These are phyloP conservation scores for Agrypnus murinus DNA, from an alignment of 2,888 invertebrate species.

Conservation along the genomic window DNA sequence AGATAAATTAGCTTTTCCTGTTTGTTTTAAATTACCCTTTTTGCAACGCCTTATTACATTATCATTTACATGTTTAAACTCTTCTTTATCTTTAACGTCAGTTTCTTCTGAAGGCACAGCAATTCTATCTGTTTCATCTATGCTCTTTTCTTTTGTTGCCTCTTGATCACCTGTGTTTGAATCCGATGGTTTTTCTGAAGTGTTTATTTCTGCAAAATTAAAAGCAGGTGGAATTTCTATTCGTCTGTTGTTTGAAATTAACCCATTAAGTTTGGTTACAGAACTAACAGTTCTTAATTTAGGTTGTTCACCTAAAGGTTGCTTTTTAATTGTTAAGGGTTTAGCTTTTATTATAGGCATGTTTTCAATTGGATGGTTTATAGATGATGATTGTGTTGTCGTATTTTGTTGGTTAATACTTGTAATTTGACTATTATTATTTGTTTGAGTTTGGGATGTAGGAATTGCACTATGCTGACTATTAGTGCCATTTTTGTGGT, in stretches of 20 bases:
- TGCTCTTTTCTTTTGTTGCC: constrained; percentile 63
- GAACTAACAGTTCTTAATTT: constrained; percentile 77
- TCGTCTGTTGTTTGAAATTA: constrained; percentile 81
- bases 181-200: constrained; percentile 62
- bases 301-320: constrained; percentile 86
- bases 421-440: constrained; percentile 34
- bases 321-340: constrained; percentile 88
- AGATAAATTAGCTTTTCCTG: constrained; percentile 82
- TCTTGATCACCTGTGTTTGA: constrained; percentile 39
- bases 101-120: constrained; percentile 65
- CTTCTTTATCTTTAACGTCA: constrained; percentile 63
- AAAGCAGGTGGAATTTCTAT: constrained; percentile 90
- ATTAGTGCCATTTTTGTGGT: constrained; percentile 13
- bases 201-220: constrained; percentile 80
- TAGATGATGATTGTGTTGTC: constrained; percentile 49
- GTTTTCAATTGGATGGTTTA: constrained; percentile 66
- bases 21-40: constrained; percentile 87
- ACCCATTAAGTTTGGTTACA: constrained; percentile 75
- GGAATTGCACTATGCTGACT: not conserved
- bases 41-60: constrained; percentile 80
- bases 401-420: constrained; percentile 34
- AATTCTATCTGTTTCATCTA: constrained; percentile 52
- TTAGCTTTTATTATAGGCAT: constrained; percentile 83
- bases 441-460: constrained; percentile 37
- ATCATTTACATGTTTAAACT: constrained; percentile 70